phyloP scores from a whole-genome alignment of 1,140 invertebrate species.

The Dolichoris vasculosae region DNA sequence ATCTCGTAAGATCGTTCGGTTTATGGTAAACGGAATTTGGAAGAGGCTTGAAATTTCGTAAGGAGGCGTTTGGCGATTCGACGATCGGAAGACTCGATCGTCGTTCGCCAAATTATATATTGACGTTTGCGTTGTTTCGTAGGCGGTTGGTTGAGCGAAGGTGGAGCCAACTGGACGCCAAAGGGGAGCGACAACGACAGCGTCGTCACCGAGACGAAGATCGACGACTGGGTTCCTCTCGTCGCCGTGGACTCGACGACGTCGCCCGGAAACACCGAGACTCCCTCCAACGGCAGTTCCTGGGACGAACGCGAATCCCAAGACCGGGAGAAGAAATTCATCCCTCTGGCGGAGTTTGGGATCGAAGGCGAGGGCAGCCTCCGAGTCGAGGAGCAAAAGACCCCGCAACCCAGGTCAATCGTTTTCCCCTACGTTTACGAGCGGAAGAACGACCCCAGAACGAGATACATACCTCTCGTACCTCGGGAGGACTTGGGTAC shows the following conservation, averaged over 20 bases:
- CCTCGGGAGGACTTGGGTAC: slow-evolving; percentile 66
- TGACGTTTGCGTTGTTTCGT: neutral
- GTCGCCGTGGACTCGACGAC: neutral
- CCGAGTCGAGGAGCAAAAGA: slow-evolving; percentile 51
- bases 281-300: neutral
- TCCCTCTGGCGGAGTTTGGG: slow-evolving; percentile 63
- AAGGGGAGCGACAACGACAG: slow-evolving; percentile 51
- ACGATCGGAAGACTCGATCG: too few species aligned
- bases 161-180: slow-evolving; percentile 57
- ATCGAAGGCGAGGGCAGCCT: slow-evolving; percentile 47
- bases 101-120: too few species aligned
- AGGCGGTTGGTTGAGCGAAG: slow-evolving; percentile 63
- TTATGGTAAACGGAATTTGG: too few species aligned
- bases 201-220: slow-evolving; percentile 56
- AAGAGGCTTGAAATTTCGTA: too few species aligned
- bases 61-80: too few species aligned
- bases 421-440: slow-evolving; percentile 71
- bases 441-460: slow-evolving; percentile 67
- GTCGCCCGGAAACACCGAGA: slow-evolving; percentile 10
- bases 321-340: slow-evolving; percentile 63
- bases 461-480: slow-evolving; percentile 71
- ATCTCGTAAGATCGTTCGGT: too few species aligned
- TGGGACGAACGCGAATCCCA: neutral
- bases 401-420: slow-evolving; percentile 55
- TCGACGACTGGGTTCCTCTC: slow-evolving; percentile 68